Base-by-base conservation (phyloP, 92 coral and sea anemone genomes). In the Zoanthus gigantus region DNA sequence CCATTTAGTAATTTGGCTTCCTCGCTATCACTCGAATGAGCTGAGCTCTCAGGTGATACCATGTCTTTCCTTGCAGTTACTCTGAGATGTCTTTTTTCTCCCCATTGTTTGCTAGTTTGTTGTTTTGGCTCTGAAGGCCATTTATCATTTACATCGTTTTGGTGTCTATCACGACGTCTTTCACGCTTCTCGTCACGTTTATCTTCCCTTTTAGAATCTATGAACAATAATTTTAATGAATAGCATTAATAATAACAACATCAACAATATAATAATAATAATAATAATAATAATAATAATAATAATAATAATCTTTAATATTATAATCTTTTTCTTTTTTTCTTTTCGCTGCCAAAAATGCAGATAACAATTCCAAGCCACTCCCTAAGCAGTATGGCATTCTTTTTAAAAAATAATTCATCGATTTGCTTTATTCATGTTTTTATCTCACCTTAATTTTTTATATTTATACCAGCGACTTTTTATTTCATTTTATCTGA, bases 21-120 rank as follows among this genome's bases (percentile, higher is more conserved):
- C 63, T 81, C 85, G 30, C 85, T 77, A 14, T 87, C 90, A 29
- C 88, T 89, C 74, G 90, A 90, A 9, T 91, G 92, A 1, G 94
- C 84, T 30, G 94, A 91, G 28, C 88, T 76, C 14, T 91, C 89
- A 37, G 85, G 89, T 47, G 94, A 91, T 32, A 89, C 84, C 42
- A 45, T 60, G 34, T 91, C 44, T 31, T 72, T 77, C 8, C 50
- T 66, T 15, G 90, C 61, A 53, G 53, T 78, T 6, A 46, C 52
- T 78, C 63, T 87, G 54, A 61, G 17, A 65, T 45, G 83, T 29
- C 50, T 54, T 65, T 66, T 56, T 28, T 47, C 74, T 61, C 71
- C 71, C 78, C 72, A 52, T 42, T 84, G 83, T 44, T 78, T 89
- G 28, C 28, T 0, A 57, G 74, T 58, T 47, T 77, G 69, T 58